phyloP scores from a whole-genome alignment of 2,888 invertebrate species.

The Tetragonisca angustula region DNA sequence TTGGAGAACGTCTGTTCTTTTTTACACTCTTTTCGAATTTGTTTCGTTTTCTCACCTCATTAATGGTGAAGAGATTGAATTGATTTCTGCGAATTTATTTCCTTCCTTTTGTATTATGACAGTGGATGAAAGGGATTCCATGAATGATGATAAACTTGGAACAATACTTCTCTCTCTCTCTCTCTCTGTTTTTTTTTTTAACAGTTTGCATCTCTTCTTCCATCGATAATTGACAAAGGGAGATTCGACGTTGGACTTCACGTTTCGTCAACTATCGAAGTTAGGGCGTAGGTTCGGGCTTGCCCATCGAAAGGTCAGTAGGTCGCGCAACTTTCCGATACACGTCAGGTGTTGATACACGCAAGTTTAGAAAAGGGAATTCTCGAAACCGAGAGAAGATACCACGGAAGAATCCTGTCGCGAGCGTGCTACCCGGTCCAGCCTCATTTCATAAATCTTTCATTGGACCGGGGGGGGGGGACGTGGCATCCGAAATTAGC shows the following conservation, averaged over 20 bases:
- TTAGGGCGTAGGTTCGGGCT: neutral
- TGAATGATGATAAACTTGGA: neutral
- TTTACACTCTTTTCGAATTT: too few relatives aligned
- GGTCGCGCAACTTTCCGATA: slow-evolving; percentile 8
- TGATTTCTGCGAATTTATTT: too few relatives aligned
- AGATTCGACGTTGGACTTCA: neutral
- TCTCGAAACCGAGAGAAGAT: neutral
- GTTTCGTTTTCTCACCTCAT: too few relatives aligned
- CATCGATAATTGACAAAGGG: too few relatives aligned
- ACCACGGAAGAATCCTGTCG: neutral
- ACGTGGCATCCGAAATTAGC: slow-evolving; percentile 66
- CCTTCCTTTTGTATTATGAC: too few relatives aligned
- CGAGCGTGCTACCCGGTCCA: neutral
- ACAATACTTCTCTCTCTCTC: neutral
- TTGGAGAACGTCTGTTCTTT: too few relatives aligned
- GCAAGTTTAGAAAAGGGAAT: neutral
- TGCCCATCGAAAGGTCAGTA: slow-evolving; percentile 11
- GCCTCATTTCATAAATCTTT: slow-evolving; percentile 76
- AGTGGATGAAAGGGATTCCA: too few relatives aligned
- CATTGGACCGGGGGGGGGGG: slow-evolving; percentile 72
- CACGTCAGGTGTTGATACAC: too few relatives aligned
- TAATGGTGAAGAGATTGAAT: too few relatives aligned
- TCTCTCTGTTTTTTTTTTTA: neutral
- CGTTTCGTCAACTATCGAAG: neutral
- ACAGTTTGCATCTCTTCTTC: neutral